Conservation (phyloP, 2,797 vertebrate species). For the Distichodus sexfasciatus region DNA sequence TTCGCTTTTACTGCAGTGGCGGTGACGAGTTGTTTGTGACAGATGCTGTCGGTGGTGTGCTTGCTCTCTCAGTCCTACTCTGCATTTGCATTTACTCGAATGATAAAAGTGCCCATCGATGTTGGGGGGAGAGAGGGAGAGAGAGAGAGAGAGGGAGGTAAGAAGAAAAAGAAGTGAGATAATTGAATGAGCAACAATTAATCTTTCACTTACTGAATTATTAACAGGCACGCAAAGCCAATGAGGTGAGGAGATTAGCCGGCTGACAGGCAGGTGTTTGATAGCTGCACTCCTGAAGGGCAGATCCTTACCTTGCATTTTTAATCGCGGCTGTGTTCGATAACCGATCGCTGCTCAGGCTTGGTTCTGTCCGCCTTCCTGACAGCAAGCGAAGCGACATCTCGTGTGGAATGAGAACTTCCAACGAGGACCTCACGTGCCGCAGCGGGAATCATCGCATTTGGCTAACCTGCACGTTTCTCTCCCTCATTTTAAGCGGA, state of each 20-base stretch:
- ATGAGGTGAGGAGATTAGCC: conserved; percentile 68
- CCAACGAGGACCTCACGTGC: conserved; percentile 8
- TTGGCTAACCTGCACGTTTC: conserved; percentile 28
- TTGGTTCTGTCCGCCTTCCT: conserved; percentile 28
- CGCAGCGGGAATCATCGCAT: conserved; percentile 32
- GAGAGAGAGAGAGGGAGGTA: neutral
- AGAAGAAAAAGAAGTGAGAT: conserved; percentile 36
- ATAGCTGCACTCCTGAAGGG: conserved; percentile 72
- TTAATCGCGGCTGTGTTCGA: conserved; percentile 63
- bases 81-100: conserved; percentile 39
- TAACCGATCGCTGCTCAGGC: conserved; percentile 26
- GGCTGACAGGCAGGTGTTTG: conserved; percentile 74
- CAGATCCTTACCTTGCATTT: conserved; percentile 69
- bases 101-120: conserved; percentile 35
- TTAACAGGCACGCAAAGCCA: conserved; percentile 50
- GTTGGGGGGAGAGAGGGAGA: neutral
- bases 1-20: neutral
- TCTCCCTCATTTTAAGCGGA: conserved; percentile 4
- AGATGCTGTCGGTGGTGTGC: conserved; percentile 27
- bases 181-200: conserved; percentile 56
- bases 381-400: conserved; percentile 28
- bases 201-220: conserved; percentile 58
- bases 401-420: conserved; percentile 21
- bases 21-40: conserved; percentile 41
- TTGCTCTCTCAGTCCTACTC: conserved; percentile 20